Percentiles rank a stretch among this genome's conserved stretches.
These are phyloP conservation scores for Theristicus caerulescens DNA, from an alignment of 2,113 vertebrate species.

Conservation along the genomic window DNA sequence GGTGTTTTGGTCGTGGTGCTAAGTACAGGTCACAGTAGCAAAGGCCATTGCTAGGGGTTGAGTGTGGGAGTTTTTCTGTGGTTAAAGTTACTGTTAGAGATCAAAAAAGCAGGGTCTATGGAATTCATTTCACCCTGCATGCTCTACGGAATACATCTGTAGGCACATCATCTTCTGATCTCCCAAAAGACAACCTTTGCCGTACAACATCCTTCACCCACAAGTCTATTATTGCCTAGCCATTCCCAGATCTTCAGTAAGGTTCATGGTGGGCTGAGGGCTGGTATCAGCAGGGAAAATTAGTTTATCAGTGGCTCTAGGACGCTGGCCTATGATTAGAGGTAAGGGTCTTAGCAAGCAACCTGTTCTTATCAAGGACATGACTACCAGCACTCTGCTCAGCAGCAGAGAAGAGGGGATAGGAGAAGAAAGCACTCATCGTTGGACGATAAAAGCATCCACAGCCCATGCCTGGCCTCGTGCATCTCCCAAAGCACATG, in stretches of 20 bases:
- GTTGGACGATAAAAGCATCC: background rate
- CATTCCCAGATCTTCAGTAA: background rate
- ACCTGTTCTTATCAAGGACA: background rate
- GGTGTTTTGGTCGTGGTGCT: background rate
- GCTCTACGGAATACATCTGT: background rate
- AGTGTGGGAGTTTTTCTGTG: background rate
- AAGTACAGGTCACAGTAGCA: background rate
- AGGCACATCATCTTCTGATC: background rate
- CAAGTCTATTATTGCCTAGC: background rate
- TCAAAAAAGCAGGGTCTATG: background rate
- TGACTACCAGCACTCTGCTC: background rate
- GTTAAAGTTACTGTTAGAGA: background rate
- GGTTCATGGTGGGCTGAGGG: background rate
- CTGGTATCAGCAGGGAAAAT: background rate
- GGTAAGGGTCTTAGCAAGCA: background rate
- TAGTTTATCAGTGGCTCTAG: background rate
- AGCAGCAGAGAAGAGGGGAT: background rate
- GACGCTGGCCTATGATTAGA: background rate
- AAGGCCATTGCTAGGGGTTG: background rate
- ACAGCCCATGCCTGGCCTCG: background rate
- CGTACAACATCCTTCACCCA: background rate
- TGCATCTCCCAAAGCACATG: background rate
- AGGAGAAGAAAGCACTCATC: background rate
- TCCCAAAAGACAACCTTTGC: background rate
- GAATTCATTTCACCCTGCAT: background rate